phyloP scores from a whole-genome alignment of 2,888 invertebrate genomes.

The Zelleria hepariella region DNA sequence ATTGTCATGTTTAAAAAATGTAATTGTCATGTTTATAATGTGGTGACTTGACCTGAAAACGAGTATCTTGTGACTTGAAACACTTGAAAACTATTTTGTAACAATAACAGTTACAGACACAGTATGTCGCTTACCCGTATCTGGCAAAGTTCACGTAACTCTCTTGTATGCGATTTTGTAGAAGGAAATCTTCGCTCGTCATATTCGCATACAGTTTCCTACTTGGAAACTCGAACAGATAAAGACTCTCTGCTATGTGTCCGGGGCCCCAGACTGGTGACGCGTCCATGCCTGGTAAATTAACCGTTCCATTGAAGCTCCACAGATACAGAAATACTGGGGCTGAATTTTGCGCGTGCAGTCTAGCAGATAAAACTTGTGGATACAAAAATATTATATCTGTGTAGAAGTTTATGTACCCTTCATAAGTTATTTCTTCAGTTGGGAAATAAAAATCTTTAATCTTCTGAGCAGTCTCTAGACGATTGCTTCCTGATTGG shows the following conservation, averaged over 20 bases:
- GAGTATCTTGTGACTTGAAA: no score
- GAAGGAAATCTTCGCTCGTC: not conserved
- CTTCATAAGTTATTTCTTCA: not conserved
- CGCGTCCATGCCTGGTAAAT: not conserved
- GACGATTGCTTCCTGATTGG: not conserved
- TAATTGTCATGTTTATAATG: no score
- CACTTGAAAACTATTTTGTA: no score
- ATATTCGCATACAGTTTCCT: not conserved
- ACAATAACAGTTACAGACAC: no score
- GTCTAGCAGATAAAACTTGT: not conserved
- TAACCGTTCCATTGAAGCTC: not conserved
- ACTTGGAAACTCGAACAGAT: not conserved
- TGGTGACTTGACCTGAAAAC: no score
- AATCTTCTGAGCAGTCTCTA: not conserved
- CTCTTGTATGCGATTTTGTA: not conserved
- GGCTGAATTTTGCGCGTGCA: not conserved
- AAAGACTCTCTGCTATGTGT: not conserved
- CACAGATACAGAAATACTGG: conserved; percentile 3
- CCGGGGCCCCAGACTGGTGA: not conserved
- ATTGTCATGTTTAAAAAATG: no score
- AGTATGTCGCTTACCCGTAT: conserved; percentile 7
- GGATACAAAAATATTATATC: conserved; percentile 4
- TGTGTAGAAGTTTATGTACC: not conserved
- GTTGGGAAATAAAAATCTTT: conserved; percentile 1
- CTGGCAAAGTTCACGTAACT: conserved; percentile 4